Evolutionary conservation across 2,113 vertebrate genomes (phyloP), one percentile per base, ranked within the genome.

Genomic region (Oceanodroma tethys): DNA sequence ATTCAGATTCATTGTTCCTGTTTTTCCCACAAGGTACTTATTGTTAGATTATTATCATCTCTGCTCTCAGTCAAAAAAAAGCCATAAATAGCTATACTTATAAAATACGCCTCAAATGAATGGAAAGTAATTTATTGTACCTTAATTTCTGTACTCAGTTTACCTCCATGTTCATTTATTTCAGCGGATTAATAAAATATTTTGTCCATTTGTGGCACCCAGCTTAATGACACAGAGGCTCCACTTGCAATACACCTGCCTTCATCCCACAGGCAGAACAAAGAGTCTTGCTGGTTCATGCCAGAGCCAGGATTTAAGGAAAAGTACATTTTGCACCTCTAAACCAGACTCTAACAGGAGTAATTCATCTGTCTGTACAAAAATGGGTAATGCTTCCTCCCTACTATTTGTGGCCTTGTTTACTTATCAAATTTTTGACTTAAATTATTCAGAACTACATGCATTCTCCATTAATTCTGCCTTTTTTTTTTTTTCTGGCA

Each of bases 251-350:
- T 32, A 67, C 13, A 82, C 43, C 25, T 72, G 53, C 47, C 47
- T 75, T 74, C 3, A 0, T 36, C 40, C 19, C 76, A 86, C 0
- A 2, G 38, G 55, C 20, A 81, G 75, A 80, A 75, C 0, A 0
- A 71, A 90, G 30, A 65, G 19, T 16, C 29, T 65, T 76, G 34
- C 55, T 83, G 40, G 29, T n/a, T 81, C 29, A 26, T 45, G 45
- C 36, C 67, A 73, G 45, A 82, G 32, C 9, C 79, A 82, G 38
- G 25, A 70, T 30, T 63, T 50, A 87, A 29, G 53, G 34, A 60
- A 84, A 88, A 60, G 29, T 55, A 78, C 7, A 62, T 66, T 78
- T 70, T 70, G 45, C 22, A 63, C 19, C 42, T 66, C 58, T 78
- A 53, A 88, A 76, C 4, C 7, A 71, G 42, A 66, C 17, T 63